These are phyloP conservation scores for Lochmaea capreae DNA, from an alignment of 2,888 invertebrate genomes.

Conservation along the genomic window DNA sequence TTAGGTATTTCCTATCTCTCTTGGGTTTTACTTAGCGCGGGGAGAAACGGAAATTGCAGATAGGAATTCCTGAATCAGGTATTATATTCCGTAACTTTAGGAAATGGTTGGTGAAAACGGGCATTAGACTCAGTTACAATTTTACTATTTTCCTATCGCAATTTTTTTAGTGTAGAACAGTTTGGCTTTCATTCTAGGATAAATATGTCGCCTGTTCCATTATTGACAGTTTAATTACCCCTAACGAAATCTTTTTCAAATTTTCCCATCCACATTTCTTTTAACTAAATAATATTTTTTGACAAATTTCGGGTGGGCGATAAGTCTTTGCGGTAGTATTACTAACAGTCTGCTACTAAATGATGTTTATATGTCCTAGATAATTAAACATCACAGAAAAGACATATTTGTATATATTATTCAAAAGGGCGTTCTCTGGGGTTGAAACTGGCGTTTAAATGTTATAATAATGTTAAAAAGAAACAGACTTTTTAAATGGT, in stretches of 20 bases:
- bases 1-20: no score
- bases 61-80: no score
- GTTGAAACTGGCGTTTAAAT: slow-evolving; percentile 3
- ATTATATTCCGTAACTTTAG: no score
- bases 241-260: slow-evolving; percentile 36
- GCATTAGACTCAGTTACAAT: not conserved
- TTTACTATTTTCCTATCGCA: not conserved
- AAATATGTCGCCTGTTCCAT: slow-evolving; percentile 46
- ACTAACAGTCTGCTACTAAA: slow-evolving; percentile 31
- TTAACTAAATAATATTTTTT: slow-evolving; percentile 41
- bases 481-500: slow-evolving; percentile 6
- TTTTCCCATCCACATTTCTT: slow-evolving; percentile 39
- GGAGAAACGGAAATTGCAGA: no score
- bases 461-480: not conserved
- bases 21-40: no score
- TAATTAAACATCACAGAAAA: slow-evolving; percentile 36
- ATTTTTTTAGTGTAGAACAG: slow-evolving; percentile 38
- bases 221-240: slow-evolving; percentile 54
- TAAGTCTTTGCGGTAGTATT: slow-evolving; percentile 35
- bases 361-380: slow-evolving; percentile 39
- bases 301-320: slow-evolving; percentile 45
- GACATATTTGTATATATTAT: slow-evolving; percentile 39
- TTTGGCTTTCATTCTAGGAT: slow-evolving; percentile 43
- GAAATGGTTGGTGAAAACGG: no score
- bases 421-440: slow-evolving; percentile 3